These are phyloP conservation scores for Limnephilus lunatus DNA, from an alignment of 2,888 invertebrate species.

Conservation along the genomic window DNA sequence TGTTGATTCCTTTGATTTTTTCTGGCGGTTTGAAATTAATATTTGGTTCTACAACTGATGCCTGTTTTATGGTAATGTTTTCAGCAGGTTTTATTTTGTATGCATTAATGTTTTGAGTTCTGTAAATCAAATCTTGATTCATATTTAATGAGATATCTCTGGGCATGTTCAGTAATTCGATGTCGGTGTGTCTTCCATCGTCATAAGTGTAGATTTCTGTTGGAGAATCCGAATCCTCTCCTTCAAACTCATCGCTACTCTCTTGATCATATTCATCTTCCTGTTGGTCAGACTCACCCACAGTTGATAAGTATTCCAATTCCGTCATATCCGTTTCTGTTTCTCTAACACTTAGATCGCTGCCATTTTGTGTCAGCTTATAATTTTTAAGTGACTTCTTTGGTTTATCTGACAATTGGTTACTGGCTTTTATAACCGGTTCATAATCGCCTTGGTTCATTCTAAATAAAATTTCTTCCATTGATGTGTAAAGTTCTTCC, in stretches of 20 bases:
- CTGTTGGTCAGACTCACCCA: neutral
- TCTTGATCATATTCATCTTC: neutral
- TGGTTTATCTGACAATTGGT: neutral
- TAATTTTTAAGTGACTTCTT: neutral
- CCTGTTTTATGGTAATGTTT: neutral
- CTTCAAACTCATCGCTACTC: neutral
- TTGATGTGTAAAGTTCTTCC: neutral
- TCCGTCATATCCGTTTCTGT: neutral
- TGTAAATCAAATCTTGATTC: neutral
- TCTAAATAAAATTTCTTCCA: slow-evolving; percentile 20
- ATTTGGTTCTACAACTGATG: neutral
- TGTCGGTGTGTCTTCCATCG: neutral
- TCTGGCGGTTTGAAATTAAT: neutral
- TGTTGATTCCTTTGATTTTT: neutral
- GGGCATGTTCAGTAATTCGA: neutral
- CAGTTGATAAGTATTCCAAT: neutral
- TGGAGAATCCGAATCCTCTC: neutral
- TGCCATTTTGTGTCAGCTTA: neutral
- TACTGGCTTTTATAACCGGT: neutral
- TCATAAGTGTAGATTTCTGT: neutral
- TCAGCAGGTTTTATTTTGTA: neutral
- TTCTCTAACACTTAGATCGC: neutral
- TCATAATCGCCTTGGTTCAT: neutral
- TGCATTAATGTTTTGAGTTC: neutral
- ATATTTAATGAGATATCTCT: neutral